Evolutionary conservation across 2,888 invertebrate species (phyloP), one percentile per base, ranked within the genome.

Genomic region (Glaucopsyche alexis): DNA sequence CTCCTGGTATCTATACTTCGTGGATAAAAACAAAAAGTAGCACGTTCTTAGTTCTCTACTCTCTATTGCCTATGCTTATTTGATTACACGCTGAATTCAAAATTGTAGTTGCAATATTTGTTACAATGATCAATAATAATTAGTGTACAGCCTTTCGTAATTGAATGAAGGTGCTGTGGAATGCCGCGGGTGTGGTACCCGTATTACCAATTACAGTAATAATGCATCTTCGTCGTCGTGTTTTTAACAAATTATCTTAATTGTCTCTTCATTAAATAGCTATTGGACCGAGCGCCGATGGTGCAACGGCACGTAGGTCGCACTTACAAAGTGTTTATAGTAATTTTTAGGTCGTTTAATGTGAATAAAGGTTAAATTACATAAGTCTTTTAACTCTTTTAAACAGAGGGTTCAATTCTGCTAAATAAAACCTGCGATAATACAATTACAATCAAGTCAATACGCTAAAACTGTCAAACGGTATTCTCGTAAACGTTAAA

Each of bases 191-290:
- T 19, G 55, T 55, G 55, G 55, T 55, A 8, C 9, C 7, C 52
- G 4, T 0, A 52, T 19, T 19, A 60, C 29, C 60, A 13, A 29
- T 60, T 13, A 60, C 29, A 11, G 55, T 60, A 38, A 29, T 47
- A 47, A 47, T 29, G 29, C 1, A 13, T 60, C 60, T 14, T 60
- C 14, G 29, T 60, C 29, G 29, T 60, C n/a, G 7, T 60, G 2
- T 60, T 38, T 55, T 60, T 60, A 29, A 60, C 29, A 55, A 55
- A 55, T 55, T 55, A 29, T 60, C 60, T 60, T 29, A 60, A 60
- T 60, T 60, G 29, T 11, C 29, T 14, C 60, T 60, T 60, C 60
- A 60, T 60, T 60, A 60, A 60, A 60, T 29, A 13, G 14, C 29
- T 29, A 38, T 29, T 60, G 29, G 13, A n/a, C 2, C 49, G 49